Evolutionary conservation across 1,140 invertebrate genomes (phyloP), one percentile per base, ranked within the genome.

Genomic region (Homarus americanus): DNA sequence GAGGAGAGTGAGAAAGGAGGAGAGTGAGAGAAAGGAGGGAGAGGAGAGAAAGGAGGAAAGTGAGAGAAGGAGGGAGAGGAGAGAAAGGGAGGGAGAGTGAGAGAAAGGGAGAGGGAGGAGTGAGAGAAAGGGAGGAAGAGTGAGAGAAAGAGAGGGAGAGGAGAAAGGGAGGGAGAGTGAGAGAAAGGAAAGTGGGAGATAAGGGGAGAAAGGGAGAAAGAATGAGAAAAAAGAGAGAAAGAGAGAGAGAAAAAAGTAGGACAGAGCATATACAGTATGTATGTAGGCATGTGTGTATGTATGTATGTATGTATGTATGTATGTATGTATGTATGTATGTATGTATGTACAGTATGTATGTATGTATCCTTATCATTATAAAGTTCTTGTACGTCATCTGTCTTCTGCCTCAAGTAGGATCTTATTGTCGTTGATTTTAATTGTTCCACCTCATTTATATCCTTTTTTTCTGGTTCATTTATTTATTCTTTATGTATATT

Each of bases 51-150:
- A 69, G 66, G 4, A 34, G 66, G 32, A 69, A 75, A 75, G 4
- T n/a, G n/a, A 34, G 34, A 75, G 34, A 32, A 75, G 3, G 40
- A 78, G 12, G 12, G 34, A 78, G 40, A 78, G 38, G 44, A 78
- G 36, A 78, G 75, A 78, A 17, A 78, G 75, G 41, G 75, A 78
- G 75, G 41, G 75, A 78, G 75, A 78, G 75, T 40, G 75, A 78
- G 75, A 78, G 75, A 78, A 38, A 78, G 75, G 41, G 75, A 78
- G 75, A 78, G 75, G 41, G 75, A 78, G 75, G n/a, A 78, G 75
- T 40, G 75, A 78, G 75, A 78, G 75, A 78, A 38, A 78, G 75
- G 41, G 75, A 38, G 38, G 44, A 24, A 78, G 75, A 15, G 24
- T n/a, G 38, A 20, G 44, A n/a, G 36, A 41, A 1, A n/a, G 41